Evolutionary conservation across 1,140 invertebrate species (phyloP), one percentile per base, ranked within the genome.

Genomic region (Thaumatotibia leucotreta): DNA sequence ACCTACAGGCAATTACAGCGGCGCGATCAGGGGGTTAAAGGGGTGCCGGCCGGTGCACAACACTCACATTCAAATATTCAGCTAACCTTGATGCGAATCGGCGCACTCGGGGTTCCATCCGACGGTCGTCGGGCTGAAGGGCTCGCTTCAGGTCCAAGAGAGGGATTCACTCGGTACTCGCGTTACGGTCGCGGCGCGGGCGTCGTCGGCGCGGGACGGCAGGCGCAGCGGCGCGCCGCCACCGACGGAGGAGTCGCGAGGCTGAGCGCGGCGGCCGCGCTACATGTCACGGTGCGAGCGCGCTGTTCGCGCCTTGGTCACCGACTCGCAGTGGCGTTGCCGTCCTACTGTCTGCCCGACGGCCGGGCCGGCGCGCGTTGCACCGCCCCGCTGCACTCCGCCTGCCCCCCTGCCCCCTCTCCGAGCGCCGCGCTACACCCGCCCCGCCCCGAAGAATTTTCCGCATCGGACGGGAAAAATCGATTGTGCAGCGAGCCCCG

Each of bases 81-180:
- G 83, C 87, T 89, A 88, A 89, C 86, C 86, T 89, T 89, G 84
- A 86, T 88, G 86, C 86, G 86, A 86, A 88, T 89, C 79, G 86
- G 83, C 82, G 87, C 87, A 88, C 85, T 89, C 85, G 80, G 84
- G 87, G 84, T 86, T 86, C 86, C 86, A 89, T 89, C 84, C 84
- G 86, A 84, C 84, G 85, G 80, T 70, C 70, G 78, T 86, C 83
- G 80, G 83, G 84, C 80, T 75, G 82, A 84, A 82, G 82, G 82
- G 83, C 78, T 85, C 79, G 80, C 78, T 86, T 82, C 80, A 82
- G 83, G 82, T 77, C 77, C 79, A 75, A 81, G 72, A 80, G 77
- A 81, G 76, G 71, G 73, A 73, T 45, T 45, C 81, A 82, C 82
- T 73, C 77, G 73, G 70, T 72, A 73, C 67, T 62, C 66, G 71